phyloP scores from a whole-genome alignment of 2,888 invertebrate species.

The Synergus laeviventris region DNA sequence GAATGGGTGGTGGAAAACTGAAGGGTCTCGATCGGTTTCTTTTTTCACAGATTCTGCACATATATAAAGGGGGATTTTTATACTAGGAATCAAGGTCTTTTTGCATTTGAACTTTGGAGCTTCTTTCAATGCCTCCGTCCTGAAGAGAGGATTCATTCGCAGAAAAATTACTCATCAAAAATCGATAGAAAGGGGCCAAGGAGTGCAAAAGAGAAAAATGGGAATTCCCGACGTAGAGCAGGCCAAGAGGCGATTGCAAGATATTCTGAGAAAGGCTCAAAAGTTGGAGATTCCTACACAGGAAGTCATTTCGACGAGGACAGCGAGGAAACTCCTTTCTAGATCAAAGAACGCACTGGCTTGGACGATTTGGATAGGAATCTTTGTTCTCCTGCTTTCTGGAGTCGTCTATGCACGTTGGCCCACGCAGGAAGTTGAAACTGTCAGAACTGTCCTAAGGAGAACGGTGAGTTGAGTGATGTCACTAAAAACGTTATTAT shows the following conservation, averaged over 20 bases:
- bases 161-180: constrained; percentile 1
- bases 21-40: constrained; percentile 20
- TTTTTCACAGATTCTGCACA: constrained; percentile 34
- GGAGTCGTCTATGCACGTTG: constrained; percentile 67
- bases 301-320: constrained; percentile 66
- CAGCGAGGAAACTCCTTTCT: constrained; percentile 67
- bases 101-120: constrained; percentile 19
- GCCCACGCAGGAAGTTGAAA: constrained; percentile 71
- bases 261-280: constrained; percentile 66
- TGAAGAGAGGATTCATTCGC: constrained; percentile 39
- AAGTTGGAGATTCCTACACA: constrained; percentile 66
- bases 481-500: no score
- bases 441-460: constrained; percentile 70
- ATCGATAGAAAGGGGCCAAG: neutral
- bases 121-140: constrained; percentile 51
- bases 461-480: constrained; percentile 64
- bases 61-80: constrained; percentile 41
- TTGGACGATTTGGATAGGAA: constrained; percentile 65
- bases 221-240: constrained; percentile 67
- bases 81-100: constrained; percentile 41
- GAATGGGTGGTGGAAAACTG: constrained; percentile 32
- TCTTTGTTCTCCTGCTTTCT: constrained; percentile 63
- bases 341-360: constrained; percentile 65
- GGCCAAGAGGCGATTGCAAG: constrained; percentile 66
- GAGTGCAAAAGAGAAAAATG: constrained; percentile 55